Conservation (phyloP, 2,113 vertebrate species). For the Tetraodon nigroviridis region DNA sequence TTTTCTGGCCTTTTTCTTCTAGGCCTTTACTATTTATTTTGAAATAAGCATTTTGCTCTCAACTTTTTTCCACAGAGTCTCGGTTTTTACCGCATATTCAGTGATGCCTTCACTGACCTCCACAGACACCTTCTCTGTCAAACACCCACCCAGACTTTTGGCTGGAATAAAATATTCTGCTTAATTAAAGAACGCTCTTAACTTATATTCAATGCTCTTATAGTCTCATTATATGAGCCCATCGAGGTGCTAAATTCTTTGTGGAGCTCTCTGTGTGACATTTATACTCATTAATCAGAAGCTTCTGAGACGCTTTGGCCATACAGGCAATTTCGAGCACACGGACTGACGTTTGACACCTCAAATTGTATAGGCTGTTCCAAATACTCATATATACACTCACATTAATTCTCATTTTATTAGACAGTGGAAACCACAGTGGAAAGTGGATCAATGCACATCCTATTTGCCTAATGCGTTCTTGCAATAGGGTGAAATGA, state of each 20-base stretch:
- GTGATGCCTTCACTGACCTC: too few relatives aligned
- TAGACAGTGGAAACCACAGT: neutral
- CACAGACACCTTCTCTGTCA: too few relatives aligned
- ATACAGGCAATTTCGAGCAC: constrained; percentile 9
- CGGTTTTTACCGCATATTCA: too few relatives aligned
- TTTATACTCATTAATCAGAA: constrained; percentile 28
- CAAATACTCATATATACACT: neutral
- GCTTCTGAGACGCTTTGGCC: constrained; percentile 11
- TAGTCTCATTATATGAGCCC: constrained; percentile 19
- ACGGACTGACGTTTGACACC: neutral
- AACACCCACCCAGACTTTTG: neutral
- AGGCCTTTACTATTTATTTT: too few relatives aligned
- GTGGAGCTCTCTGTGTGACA: constrained; percentile 19
- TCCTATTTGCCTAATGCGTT: neutral
- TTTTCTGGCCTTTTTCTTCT: too few relatives aligned
- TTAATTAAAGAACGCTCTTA: constrained; percentile 19
- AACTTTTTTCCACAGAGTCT: too few relatives aligned
- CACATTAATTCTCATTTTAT: constrained; percentile 3
- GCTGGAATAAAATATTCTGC: constrained; percentile 16
- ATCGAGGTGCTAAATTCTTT: constrained; percentile 14
- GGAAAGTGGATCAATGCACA: neutral
- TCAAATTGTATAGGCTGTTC: neutral
- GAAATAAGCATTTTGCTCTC: too few relatives aligned
- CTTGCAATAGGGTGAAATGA: neutral
- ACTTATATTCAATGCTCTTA: constrained; percentile 17